Evolutionary conservation across 2,797 vertebrate species (phyloP).

Genomic region (Podargus strigoides): DNA sequence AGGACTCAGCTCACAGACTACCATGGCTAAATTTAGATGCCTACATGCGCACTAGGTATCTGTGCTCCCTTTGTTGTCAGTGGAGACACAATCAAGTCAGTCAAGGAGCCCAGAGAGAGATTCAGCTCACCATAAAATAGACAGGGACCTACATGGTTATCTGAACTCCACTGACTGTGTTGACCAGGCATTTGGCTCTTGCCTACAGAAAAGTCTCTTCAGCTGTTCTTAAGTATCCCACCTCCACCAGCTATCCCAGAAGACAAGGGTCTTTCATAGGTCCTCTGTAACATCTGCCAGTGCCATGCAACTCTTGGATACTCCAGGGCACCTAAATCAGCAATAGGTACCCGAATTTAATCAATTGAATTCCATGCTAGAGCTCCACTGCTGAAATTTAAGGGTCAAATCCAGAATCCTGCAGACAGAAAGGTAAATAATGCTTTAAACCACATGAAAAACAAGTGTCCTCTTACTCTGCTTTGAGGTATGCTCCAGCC

Average conservation of each 20-base stretch:
- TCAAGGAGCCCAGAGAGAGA: neutral
- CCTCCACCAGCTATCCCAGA: neutral
- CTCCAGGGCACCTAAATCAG: neutral
- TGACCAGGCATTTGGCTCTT: neutral
- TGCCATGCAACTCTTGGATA: neutral
- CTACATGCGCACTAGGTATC: fast-evolving
- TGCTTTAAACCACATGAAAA: neutral
- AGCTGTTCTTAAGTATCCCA: neutral
- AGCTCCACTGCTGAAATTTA: neutral
- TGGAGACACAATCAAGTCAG: neutral
- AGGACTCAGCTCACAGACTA: neutral
- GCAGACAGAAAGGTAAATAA: neutral
- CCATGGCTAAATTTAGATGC: neutral
- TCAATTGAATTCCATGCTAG: neutral
- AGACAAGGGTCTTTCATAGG: neutral
- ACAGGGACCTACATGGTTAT: neutral
- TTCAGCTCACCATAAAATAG: neutral
- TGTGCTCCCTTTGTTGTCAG: neutral
- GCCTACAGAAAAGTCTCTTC: neutral
- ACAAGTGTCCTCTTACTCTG: neutral
- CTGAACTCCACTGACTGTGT: neutral
- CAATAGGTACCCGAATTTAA: neutral
- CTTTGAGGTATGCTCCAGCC: neutral
- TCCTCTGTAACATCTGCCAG: neutral
- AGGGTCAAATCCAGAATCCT: neutral